Evolutionary conservation across 1,140 invertebrate species (phyloP).

Genomic region (Panagrolaimus sp.): DNA sequence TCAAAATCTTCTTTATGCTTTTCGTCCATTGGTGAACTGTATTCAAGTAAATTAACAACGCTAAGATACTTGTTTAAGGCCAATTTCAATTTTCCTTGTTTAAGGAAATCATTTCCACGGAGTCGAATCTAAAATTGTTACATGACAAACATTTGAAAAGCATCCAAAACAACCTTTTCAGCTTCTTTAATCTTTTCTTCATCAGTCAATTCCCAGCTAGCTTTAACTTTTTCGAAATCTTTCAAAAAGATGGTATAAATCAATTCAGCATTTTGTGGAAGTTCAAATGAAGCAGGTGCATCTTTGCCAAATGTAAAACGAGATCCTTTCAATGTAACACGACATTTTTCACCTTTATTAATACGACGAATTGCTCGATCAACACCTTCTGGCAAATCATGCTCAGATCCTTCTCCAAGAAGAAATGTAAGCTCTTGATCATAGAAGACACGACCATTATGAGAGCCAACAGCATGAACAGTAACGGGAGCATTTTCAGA

Average conservation of each 20-base stretch:
- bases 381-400: slow-evolving; percentile 73
- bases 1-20: slow-evolving; percentile 21
- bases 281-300: slow-evolving; percentile 70
- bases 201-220: slow-evolving; percentile 75
- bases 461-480: slow-evolving; percentile 75
- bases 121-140: slow-evolving; percentile 63
- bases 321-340: slow-evolving; percentile 69
- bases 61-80: slow-evolving; percentile 85
- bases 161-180: slow-evolving; percentile 73
- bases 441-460: slow-evolving; percentile 69
- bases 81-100: slow-evolving; percentile 70
- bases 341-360: slow-evolving; percentile 74
- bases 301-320: slow-evolving; percentile 75
- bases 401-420: slow-evolving; percentile 77
- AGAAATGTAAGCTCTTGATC: slow-evolving; percentile 74
- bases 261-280: slow-evolving; percentile 73
- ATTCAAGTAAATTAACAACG: slow-evolving; percentile 66
- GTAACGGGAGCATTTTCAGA: slow-evolving; percentile 70
- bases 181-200: slow-evolving; percentile 72
- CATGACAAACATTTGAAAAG: too few relatives aligned
- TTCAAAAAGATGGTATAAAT: slow-evolving; percentile 67
- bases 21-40: slow-evolving; percentile 60
- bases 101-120: slow-evolving; percentile 85
- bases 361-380: slow-evolving; percentile 80
- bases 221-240: slow-evolving; percentile 75